These are phyloP conservation scores for Leptoteleia sp. DNA, from an alignment of 1,140 invertebrate species.

Conservation along the genomic window DNA sequence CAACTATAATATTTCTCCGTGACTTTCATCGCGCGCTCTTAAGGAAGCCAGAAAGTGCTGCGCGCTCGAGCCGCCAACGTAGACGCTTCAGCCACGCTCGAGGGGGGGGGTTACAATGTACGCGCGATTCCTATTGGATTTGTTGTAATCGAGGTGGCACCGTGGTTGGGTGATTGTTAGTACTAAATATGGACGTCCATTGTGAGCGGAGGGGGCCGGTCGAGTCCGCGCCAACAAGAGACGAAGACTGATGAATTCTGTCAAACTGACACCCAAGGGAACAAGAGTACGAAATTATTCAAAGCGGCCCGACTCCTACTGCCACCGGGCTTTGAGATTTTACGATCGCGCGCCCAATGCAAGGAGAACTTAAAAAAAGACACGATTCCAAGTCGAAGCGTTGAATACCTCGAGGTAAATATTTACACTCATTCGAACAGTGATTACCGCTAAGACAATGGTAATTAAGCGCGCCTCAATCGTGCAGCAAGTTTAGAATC, in stretches of 20 bases:
- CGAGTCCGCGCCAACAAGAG: slow-evolving; percentile 2
- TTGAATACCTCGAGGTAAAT: no score
- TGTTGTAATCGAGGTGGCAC: background rate
- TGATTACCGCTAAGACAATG: no score
- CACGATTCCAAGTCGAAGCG: no score
- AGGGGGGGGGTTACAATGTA: slow-evolving; percentile 29
- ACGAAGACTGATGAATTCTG: slow-evolving; percentile 11
- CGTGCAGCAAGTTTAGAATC: no score
- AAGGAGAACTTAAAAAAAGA: no score
- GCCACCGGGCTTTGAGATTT: no score
- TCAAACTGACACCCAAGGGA: background rate
- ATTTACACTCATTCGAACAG: no score
- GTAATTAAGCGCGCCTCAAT: no score
- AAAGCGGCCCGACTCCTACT: no score
- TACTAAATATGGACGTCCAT: slow-evolving; percentile 18
- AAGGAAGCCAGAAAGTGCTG: slow-evolving; percentile 51
- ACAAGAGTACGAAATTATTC: slow-evolving; percentile 4
- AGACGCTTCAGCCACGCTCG: background rate
- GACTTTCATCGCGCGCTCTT: slow-evolving; percentile 61
- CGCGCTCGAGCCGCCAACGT: slow-evolving; percentile 2
- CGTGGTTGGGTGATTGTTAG: background rate
- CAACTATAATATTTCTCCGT: slow-evolving; percentile 63
- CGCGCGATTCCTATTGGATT: background rate
- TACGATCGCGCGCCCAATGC: no score
- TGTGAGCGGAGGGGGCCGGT: background rate